Evolutionary conservation across 1,140 invertebrate genomes (phyloP), one percentile per base, ranked within the genome.

Genomic region (Heliconius hewitsoni): DNA sequence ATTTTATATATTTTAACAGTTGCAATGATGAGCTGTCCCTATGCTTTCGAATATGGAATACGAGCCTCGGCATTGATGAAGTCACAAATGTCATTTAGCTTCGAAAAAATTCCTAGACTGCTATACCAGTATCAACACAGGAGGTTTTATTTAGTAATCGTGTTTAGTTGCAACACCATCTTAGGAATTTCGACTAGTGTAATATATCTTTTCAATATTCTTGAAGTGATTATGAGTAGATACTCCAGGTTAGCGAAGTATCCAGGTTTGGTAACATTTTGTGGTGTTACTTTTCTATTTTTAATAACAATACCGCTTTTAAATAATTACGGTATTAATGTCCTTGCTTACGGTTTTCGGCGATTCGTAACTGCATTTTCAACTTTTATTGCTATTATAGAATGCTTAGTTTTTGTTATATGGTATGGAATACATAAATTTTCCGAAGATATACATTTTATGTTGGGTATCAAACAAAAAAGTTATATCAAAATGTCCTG

Each of bases 361-460:
- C 81, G 81, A 34, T 81, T 79, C 73, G 23, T 87, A 27, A 86
- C 80, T 39, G 55, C 87, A 16, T 55, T 89, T 39, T 70, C 83
- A 1, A 86, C 85, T n/a, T 87, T 92, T 52, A 71, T 89, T 18
- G 81, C 76, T 0, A 76, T 88, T 19, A 19, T 89, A 4, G 91
- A 94, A 80, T 86, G 82, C 52, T 13, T 87, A 6, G 86, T 90
- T 1, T 94, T 93, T 73, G 76, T 94, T 3, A 13, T 91, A 34
- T 89, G 84, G 78, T 93, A 93, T 50, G 93, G 93, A 0, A 27
- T 90, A 19, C 82, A 88, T 34, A 89, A 73, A 74, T 93, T 94
- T 81, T 87, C 84, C 1, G 91, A 94, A 82, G 92, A 94, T 70
- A 84, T 94, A 19, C 91, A 94, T 79, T 94, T 93, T 50, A 94